Evolutionary conservation across 2,888 invertebrate genomes (phyloP).

Genomic region (Elmis aenea): DNA sequence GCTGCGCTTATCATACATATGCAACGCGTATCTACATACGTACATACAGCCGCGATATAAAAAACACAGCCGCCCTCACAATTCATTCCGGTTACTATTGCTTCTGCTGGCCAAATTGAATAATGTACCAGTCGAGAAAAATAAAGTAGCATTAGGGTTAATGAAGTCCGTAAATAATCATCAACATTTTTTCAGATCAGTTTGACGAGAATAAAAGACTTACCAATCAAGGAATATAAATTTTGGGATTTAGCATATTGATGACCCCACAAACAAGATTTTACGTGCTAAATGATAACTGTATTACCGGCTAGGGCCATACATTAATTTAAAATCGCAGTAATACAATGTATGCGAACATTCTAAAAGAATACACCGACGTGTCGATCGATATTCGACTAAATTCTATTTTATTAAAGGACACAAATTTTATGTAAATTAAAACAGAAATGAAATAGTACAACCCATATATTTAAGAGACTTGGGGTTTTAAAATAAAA

Average conservation of each 20-base stretch:
- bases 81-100: slow-evolving; percentile 33
- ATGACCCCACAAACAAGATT: no score
- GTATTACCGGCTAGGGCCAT: no score
- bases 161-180: slow-evolving; percentile 41
- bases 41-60: slow-evolving; percentile 41
- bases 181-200: slow-evolving; percentile 29
- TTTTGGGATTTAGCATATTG: slow-evolving; percentile 14
- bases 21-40: slow-evolving; percentile 44
- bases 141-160: slow-evolving; percentile 40
- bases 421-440: no score
- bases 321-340: no score
- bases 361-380: no score
- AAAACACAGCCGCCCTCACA: slow-evolving; percentile 38
- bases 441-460: no score
- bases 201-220: slow-evolving; percentile 13
- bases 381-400: no score
- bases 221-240: slow-evolving; percentile 15
- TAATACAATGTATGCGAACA: no score
- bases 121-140: slow-evolving; percentile 38
- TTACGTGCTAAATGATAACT: no score
- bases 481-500: no score
- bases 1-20: slow-evolving; percentile 45
- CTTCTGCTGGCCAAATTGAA: slow-evolving; percentile 37
- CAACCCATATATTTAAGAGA: no score
- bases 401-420: no score